Evolutionary conservation across 2,113 vertebrate species (phyloP), one percentile per base, ranked within the genome.

Genomic region (Oostethus manadensis): DNA sequence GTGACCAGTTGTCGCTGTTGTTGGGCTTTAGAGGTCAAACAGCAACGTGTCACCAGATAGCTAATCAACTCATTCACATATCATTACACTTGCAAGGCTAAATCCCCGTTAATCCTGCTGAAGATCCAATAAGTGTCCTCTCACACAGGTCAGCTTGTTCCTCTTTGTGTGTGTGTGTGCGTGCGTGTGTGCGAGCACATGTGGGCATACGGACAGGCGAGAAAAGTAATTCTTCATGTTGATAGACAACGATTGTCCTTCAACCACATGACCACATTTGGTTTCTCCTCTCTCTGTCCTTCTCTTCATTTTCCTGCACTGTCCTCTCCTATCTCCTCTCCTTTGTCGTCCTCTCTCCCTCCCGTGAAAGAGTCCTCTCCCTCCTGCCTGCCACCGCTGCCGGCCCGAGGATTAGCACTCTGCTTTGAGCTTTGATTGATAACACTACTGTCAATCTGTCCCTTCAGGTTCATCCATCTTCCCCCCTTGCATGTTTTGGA

Each of bases 171-270:
- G 56, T 59, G 50, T 47, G 42, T 71, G 70, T 53, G n/a, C 9
- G 17, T 46, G 44, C 18, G 44, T 79, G 18, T 50, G 73, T 62
- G 68, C 0, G 7, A 35, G 57, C 64, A 57, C 55, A 43, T 73
- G 70, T 56, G 16, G 70, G 48, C 56, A 70, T 55, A 51, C 58
- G 65, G 74, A 76, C 74, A 60, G 50, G n/a, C 67, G 64, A 71
- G 70, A 79, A 76, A 83, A 78, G 81, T 80, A 79, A 84, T 88
- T 81, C 80, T 81, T 85, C 71, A 83, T 74, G 76, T 77, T 88
- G 86, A 85, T 86, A 71, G 86, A 81, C 84, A 81, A 80, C 84
- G 84, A 88, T 85, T 86, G 86, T 82, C 86, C 86, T 88, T 86
- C 77, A 73, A 40, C 66, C 18, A 17, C 53, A 55, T 51, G 74